Percentiles rank a stretch among this genome's conserved stretches.
Evolutionary conservation across 1,140 invertebrate genomes (phyloP).

Genomic region (Oedothorax gibbosus): DNA sequence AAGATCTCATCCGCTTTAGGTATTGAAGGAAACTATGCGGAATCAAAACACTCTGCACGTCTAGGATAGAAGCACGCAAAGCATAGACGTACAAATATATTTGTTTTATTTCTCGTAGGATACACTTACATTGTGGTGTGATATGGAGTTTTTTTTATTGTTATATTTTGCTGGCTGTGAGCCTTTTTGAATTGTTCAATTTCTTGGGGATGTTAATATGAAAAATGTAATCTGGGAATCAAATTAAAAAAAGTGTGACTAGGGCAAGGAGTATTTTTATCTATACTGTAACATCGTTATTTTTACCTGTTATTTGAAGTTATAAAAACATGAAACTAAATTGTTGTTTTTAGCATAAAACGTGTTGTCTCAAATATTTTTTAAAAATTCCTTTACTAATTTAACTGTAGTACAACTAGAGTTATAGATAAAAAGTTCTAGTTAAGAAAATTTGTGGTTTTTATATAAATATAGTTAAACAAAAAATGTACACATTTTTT

Average conservation of each 20-base stretch:
- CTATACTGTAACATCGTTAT: no score
- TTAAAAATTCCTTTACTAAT: no score
- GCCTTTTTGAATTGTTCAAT: conserved; percentile 18
- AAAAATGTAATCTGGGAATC: conserved; percentile 31
- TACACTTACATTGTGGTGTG: background rate
- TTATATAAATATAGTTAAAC: no score
- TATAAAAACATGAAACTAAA: no score
- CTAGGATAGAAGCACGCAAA: conserved; percentile 13
- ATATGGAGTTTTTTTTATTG: background rate
- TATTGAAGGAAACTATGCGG: conserved; percentile 9
- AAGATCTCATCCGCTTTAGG: background rate
- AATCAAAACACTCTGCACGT: conserved; percentile 37
- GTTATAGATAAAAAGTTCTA: no score
- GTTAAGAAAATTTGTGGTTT: no score
- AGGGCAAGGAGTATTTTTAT: background rate
- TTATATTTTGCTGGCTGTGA: background rate
- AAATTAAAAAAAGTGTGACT: conserved; percentile 26
- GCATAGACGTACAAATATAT: conserved; percentile 2
- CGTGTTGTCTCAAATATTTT: no score
- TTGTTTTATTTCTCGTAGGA: conserved; percentile 31
- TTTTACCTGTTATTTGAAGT: no score
- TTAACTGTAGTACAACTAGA: no score
- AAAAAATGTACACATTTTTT: no score
- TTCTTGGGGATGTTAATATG: conserved; percentile 13
- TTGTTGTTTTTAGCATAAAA: no score